Conservation (phyloP, 2,113 vertebrate species). For the Oplegnathus fasciatus region DNA sequence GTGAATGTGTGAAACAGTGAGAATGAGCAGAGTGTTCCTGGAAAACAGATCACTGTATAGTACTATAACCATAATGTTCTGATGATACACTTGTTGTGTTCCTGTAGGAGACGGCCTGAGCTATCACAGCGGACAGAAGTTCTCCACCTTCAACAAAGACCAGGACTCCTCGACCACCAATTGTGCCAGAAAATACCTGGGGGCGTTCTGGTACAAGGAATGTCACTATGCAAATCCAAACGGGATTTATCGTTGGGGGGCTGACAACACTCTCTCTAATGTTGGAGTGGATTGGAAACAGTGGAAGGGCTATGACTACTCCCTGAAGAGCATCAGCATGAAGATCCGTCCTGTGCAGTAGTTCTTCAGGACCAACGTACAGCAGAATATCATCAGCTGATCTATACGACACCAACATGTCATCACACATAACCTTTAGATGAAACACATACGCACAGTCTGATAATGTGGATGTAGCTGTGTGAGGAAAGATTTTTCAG, state of each 20-base stretch:
- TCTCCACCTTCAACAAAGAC: slow-evolving; percentile 43
- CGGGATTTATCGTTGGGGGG: slow-evolving; percentile 55
- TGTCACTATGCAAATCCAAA: slow-evolving; percentile 3
- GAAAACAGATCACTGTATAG: no score
- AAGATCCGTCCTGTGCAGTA: slow-evolving; percentile 52
- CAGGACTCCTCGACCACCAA: rapidly evolving
- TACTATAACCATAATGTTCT: no score
- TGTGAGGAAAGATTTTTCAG: no score
- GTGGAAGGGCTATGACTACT: slow-evolving; percentile 5
- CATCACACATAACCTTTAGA: no score
- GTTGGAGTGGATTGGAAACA: rapidly evolving
- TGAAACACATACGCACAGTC: no score
- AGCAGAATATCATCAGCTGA: neutral
- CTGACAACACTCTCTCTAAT: rapidly evolving
- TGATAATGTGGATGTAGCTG: no score
- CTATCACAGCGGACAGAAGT: rapidly evolving
- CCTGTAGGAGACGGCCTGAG: neutral
- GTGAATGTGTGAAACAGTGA: no score
- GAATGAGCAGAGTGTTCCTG: no score
- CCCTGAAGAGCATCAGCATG: no score
- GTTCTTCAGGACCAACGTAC: neutral
- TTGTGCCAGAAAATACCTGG: neutral
- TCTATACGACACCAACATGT: neutral
- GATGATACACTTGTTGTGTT: neutral
- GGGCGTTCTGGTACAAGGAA: neutral